Conservation (phyloP, 2,797 vertebrate genomes). For the Dryobates pubescens region DNA sequence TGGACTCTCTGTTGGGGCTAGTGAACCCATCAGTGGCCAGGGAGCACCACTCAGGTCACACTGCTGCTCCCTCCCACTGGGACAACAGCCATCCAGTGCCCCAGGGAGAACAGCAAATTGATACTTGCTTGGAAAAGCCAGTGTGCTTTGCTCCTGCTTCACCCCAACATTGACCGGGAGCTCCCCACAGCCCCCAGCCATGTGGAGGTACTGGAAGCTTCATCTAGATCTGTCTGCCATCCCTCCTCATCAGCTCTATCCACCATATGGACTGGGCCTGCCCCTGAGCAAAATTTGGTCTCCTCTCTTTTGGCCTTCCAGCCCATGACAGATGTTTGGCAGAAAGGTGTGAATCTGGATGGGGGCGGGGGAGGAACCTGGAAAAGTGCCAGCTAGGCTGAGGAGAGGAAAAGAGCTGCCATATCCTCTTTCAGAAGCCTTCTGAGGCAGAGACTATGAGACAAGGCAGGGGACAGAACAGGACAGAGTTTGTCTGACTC, state of each 20-base stretch:
- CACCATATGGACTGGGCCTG: accelerated
- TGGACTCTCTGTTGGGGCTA: not conserved
- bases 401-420: not conserved
- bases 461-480: not conserved
- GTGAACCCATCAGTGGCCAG: not conserved
- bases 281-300: not conserved
- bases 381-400: not conserved
- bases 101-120: accelerated
- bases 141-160: not conserved
- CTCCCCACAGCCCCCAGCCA: accelerated
- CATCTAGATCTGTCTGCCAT: not conserved
- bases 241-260: accelerated
- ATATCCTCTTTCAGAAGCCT: not conserved
- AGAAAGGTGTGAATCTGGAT: not conserved
- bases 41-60: accelerated
- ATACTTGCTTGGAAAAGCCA: not conserved
- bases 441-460: not conserved
- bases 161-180: accelerated
- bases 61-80: accelerated
- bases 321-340: not conserved
- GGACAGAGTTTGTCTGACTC: not conserved
- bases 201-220: accelerated
- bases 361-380: not conserved
- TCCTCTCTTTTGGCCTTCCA: not conserved
- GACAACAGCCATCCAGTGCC: accelerated